Conservation (phyloP, 1,140 invertebrate genomes). For the Bombus waltoni region DNA sequence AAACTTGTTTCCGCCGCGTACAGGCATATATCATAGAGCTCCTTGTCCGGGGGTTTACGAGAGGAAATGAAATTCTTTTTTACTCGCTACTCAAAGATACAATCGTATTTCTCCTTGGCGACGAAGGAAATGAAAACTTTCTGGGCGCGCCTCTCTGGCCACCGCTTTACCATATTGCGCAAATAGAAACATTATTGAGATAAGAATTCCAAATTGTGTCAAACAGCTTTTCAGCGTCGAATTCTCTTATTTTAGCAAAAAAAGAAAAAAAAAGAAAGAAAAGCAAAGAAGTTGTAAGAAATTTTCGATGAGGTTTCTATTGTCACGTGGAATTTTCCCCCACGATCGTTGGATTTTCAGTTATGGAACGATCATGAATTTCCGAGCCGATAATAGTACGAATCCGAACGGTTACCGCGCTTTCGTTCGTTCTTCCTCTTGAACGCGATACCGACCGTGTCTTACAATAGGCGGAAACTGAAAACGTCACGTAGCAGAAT, state of each 20-base stretch:
- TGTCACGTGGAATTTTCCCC: background rate
- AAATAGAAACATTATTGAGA: conserved; percentile 54
- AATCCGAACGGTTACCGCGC: background rate
- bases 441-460: conserved; percentile 15
- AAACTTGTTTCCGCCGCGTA: conserved; percentile 51
- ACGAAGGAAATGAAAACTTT: conserved; percentile 50
- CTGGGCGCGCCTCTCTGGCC: background rate
- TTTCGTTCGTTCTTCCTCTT: conserved; percentile 12
- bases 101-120: conserved; percentile 54
- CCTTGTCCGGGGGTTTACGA: conserved; percentile 45
- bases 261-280: background rate
- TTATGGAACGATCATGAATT: conserved; percentile 5
- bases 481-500: conserved; percentile 59
- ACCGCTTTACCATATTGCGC: conserved; percentile 31
- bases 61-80: conserved; percentile 68
- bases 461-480: conserved; percentile 58
- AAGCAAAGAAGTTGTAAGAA: background rate
- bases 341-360: background rate
- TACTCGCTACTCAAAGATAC: conserved; percentile 58
- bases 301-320: background rate
- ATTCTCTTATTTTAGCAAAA: background rate
- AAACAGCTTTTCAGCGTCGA: background rate
- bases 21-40: conserved; percentile 43
- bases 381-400: background rate
- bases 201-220: conserved; percentile 39